A percentile compares a stretch with the other conserved stretches of the same genome.
Conservation (phyloP, 30 jellyfish, hydroid and myxozoan species). For the Cassiopea andromeda region DNA sequence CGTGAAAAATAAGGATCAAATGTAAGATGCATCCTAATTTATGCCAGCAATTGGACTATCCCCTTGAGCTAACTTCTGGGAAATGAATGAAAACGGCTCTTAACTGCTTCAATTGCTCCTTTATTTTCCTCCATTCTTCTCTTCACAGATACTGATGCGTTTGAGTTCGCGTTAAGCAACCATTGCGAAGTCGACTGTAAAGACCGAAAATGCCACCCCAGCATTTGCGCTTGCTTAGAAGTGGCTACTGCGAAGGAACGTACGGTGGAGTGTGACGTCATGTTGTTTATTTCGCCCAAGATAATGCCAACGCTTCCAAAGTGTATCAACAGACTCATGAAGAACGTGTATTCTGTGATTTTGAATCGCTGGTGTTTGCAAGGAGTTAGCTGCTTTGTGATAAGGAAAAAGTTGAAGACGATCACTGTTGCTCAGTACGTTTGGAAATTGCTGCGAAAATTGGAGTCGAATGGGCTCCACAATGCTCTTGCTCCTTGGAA, state of each 20-base stretch:
- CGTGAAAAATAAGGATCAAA: too few relatives aligned
- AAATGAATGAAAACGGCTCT: too few relatives aligned
- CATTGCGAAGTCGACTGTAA: neutral
- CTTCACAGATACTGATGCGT: conserved; percentile 29
- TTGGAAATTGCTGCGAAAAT: conserved; percentile 48
- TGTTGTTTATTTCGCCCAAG: conserved; percentile 50
- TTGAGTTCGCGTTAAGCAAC: neutral
- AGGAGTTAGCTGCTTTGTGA: conserved; percentile 50
- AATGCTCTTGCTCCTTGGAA: conserved; percentile 56
- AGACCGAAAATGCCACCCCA: neutral
- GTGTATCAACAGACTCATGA: conserved; percentile 7
- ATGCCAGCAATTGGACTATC: too few relatives aligned
- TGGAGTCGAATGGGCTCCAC: conserved; percentile 37
- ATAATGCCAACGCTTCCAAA: conserved; percentile 36
- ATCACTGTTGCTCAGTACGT: conserved; percentile 24
- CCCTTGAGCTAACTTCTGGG: too few relatives aligned
- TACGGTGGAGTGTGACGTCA: conserved; percentile 29
- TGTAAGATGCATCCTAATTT: too few relatives aligned
- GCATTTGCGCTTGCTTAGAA: neutral
- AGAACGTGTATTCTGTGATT: conserved; percentile 6
- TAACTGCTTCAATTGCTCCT: too few relatives aligned
- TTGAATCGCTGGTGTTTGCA: conserved; percentile 48
- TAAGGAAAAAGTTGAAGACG: conserved; percentile 4
- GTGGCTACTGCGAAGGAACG: conserved; percentile 8
- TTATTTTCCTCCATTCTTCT: neutral